Percentiles rank a stretch among this genome's conserved stretches.
phyloP scores from a whole-genome alignment of 2,888 invertebrate genomes.

The Drosophila affinis region DNA sequence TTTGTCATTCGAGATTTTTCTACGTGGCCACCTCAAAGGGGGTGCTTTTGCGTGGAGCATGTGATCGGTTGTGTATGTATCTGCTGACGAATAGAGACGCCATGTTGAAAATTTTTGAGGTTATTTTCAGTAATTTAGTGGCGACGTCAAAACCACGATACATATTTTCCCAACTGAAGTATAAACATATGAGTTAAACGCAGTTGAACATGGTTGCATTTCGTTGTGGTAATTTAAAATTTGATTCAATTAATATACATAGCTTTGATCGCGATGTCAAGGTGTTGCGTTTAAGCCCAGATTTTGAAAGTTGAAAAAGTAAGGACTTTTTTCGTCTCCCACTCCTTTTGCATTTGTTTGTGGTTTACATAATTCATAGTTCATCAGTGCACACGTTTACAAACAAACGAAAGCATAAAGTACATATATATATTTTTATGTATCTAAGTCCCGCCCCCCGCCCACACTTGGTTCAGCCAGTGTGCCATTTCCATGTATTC shows the following conservation, averaged over 20 bases:
- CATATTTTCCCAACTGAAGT: not conserved
- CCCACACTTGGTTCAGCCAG: slow-evolving; percentile 15
- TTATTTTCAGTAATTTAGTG: slow-evolving; percentile 39
- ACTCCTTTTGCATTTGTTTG: not conserved
- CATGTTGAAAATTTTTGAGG: slow-evolving; percentile 66
- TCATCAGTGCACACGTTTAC: slow-evolving; percentile 5
- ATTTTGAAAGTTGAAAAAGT: slow-evolving; percentile 22
- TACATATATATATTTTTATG: not conserved
- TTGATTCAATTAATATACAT: not conserved
- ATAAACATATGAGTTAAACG: not conserved
- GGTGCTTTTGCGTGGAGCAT: slow-evolving; percentile 55
- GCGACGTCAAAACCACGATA: not conserved
- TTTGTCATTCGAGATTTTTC: slow-evolving; percentile 11
- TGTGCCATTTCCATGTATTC: slow-evolving; percentile 37
- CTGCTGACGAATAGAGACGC: slow-evolving; percentile 51
- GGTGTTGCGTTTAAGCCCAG: too few species aligned
- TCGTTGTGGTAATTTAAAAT: not conserved
- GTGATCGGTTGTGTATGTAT: slow-evolving; percentile 68
- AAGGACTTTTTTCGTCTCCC: slow-evolving; percentile 9
- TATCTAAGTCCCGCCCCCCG: slow-evolving; percentile 7
- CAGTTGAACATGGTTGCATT: not conserved
- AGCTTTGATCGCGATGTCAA: not conserved
- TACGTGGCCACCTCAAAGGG: not conserved
- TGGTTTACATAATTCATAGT: slow-evolving; percentile 23
- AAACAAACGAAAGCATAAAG: slow-evolving; percentile 31